phyloP scores from a whole-genome alignment of 2,888 invertebrate species.

The Leptinotarsa juncta region DNA sequence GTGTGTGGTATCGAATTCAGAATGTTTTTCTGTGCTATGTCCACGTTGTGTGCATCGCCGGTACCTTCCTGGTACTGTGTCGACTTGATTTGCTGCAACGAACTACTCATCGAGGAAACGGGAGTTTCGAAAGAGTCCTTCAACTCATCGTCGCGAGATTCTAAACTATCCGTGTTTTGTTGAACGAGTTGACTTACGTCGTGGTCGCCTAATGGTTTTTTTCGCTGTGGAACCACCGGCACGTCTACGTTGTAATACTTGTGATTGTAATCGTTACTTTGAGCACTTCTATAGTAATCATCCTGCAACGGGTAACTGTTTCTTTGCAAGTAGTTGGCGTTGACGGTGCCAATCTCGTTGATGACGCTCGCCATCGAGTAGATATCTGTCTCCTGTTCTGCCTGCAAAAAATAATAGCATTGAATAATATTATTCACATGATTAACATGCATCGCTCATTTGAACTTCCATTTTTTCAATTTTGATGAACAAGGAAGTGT shows the following conservation, averaged over 20 bases:
- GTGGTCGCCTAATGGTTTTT: conserved; percentile 58
- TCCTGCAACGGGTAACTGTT: conserved; percentile 46
- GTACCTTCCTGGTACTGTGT: conserved; percentile 44
- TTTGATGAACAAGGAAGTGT: no score
- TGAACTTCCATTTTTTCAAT: no score
- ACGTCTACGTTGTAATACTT: conserved; percentile 39
- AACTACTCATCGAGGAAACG: conserved; percentile 65
- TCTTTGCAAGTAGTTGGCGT: conserved; percentile 43
- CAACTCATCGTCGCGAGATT: conserved; percentile 69
- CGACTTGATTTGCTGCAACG: conserved; percentile 62
- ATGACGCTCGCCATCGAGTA: conserved; percentile 37
- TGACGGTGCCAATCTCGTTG: conserved; percentile 42
- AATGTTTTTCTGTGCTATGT: conserved; percentile 44
- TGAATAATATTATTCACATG: neutral
- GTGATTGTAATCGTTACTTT: conserved; percentile 53
- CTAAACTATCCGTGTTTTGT: conserved; percentile 69
- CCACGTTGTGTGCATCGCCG: conserved; percentile 45
- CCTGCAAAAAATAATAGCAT: conserved; percentile 17
- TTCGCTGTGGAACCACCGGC: conserved; percentile 46
- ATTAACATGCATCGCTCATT: neutral
- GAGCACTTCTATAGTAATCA: conserved; percentile 56
- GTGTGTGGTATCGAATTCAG: conserved; percentile 40
- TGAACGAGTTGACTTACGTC: conserved; percentile 57
- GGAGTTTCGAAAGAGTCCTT: conserved; percentile 71
- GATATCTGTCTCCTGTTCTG: conserved; percentile 51